Conservation (phyloP, 2,888 invertebrate species). For the Stenolophus ochropezus region DNA sequence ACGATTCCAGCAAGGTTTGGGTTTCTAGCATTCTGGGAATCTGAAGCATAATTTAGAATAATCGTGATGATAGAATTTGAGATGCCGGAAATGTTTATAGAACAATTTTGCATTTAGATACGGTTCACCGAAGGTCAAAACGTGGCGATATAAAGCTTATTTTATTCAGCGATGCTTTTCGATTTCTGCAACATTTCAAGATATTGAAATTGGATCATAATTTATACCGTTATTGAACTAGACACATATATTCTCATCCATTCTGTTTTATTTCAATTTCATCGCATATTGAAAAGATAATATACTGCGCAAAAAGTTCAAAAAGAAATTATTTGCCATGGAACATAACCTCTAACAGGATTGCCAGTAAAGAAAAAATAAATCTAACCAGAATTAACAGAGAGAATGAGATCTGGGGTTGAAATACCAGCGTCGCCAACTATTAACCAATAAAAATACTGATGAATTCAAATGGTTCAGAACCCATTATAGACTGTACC, state of each 20-base stretch:
- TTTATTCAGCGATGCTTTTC: slow-evolving; percentile 44
- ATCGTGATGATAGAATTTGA: slow-evolving; percentile 41
- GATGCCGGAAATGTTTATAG: slow-evolving; percentile 48
- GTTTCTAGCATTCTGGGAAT: background rate
- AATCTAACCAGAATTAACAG: too few relatives aligned
- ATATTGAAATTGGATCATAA: slow-evolving; percentile 42
- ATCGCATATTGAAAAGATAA: slow-evolving; percentile 1
- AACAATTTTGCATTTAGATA: slow-evolving; percentile 50
- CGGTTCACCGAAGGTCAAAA: slow-evolving; percentile 49
- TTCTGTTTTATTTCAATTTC: slow-evolving; percentile 19
- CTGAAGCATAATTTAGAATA: slow-evolving; percentile 21
- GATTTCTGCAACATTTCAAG: slow-evolving; percentile 34
- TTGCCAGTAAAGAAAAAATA: background rate
- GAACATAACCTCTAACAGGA: background rate
- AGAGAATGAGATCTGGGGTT: too few relatives aligned
- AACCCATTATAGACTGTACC: too few relatives aligned
- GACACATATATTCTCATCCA: slow-evolving; percentile 24
- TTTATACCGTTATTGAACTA: slow-evolving; percentile 41
- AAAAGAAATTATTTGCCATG: background rate
- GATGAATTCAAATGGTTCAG: too few relatives aligned
- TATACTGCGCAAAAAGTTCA: background rate
- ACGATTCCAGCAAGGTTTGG: background rate
- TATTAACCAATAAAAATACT: too few relatives aligned
- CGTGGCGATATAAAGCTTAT: slow-evolving; percentile 47
- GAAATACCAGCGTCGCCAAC: too few relatives aligned